phyloP scores from a whole-genome alignment of 2,888 invertebrate species.

The Caradrina clavipalpis region DNA sequence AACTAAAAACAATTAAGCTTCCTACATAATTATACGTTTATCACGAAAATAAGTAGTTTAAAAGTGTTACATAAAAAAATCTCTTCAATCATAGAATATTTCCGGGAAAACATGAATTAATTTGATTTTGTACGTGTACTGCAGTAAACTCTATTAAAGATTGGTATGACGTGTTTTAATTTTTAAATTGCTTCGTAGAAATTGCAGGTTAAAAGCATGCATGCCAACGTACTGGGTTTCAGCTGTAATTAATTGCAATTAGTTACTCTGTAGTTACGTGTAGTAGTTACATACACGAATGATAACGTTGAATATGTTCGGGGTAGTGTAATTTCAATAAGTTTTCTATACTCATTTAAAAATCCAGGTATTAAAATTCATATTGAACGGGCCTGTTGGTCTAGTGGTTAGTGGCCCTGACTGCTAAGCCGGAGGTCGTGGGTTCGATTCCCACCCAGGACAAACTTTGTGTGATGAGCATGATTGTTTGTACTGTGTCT shows the following conservation, averaged over 20 bases:
- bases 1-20: background rate
- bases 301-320: background rate
- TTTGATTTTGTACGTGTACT: conserved; percentile 2
- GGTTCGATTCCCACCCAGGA: too few relatives aligned
- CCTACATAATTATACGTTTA: too few relatives aligned
- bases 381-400: too few relatives aligned
- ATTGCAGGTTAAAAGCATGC: background rate
- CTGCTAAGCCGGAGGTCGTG: too few relatives aligned
- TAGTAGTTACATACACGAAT: too few relatives aligned
- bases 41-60: background rate
- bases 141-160: conserved; percentile 16
- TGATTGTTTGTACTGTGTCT: too few relatives aligned
- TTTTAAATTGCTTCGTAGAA: conserved; percentile 9
- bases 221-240: background rate
- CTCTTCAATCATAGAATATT: background rate
- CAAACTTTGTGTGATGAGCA: too few relatives aligned
- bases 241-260: background rate
- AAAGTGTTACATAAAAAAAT: conserved; percentile 1
- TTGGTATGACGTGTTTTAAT: conserved; percentile 4
- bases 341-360: too few relatives aligned
- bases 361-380: too few relatives aligned
- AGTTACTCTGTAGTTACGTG: too few relatives aligned
- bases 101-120: conserved; percentile 9
- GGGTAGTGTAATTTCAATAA: too few relatives aligned
- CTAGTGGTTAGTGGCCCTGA: too few relatives aligned